Evolutionary conservation across 2,797 vertebrate species (phyloP).

Genomic region (Pangasius krempfi): DNA sequence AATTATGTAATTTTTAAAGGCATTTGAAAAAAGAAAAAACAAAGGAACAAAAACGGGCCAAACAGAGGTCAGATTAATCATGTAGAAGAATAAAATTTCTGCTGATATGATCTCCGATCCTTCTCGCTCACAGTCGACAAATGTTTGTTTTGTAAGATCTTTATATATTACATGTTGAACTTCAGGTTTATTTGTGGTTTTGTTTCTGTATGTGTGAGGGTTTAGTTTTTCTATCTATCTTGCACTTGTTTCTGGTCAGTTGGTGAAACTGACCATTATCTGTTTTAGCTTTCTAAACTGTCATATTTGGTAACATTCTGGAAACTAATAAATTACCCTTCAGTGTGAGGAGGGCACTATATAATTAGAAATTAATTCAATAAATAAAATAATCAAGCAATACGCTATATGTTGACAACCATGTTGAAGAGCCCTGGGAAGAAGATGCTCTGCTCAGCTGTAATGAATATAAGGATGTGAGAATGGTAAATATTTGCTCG

Average conservation of each 20-base stretch:
- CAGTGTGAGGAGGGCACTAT: not conserved
- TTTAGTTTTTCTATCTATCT: not conserved
- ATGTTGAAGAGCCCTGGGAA: not conserved
- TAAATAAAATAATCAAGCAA: not conserved
- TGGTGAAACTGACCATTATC: not conserved
- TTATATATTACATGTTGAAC: not conserved
- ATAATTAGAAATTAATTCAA: not conserved
- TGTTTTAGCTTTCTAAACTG: not conserved
- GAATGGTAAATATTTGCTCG: constrained; percentile 4
- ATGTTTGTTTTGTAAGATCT: not conserved
- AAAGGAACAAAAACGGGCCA: not conserved
- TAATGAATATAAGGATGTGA: not conserved
- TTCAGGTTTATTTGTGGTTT: not conserved
- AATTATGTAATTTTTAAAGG: not conserved
- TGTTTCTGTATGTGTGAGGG: not conserved
- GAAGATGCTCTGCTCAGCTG: not conserved
- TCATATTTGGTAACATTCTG: not conserved
- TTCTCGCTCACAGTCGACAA: not conserved
- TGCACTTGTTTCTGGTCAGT: not conserved
- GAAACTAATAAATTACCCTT: not conserved
- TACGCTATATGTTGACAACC: not conserved
- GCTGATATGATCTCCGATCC: not conserved
- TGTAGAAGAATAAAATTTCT: not conserved
- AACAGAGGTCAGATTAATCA: not conserved
- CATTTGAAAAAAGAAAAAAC: not conserved